A percentile compares a stretch with the other conserved stretches of the same genome.
phyloP scores from a whole-genome alignment of 2,113 vertebrate genomes.

The Anolis sagrei region DNA sequence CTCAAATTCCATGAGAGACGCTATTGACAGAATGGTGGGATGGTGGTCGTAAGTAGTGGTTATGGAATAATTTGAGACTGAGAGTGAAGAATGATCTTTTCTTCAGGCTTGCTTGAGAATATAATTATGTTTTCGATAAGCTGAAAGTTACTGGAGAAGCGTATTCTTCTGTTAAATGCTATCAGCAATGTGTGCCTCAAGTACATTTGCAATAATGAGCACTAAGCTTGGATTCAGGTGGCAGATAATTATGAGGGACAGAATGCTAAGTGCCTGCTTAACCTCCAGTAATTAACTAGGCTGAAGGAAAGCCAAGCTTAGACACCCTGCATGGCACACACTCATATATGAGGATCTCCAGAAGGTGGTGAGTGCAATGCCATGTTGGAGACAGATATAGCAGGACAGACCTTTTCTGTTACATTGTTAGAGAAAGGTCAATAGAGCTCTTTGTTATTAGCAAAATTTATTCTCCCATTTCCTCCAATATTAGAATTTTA shows the following conservation, averaged over 20 bases:
- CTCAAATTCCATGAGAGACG: background rate
- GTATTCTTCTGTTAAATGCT: constrained; percentile 5
- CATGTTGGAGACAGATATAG: background rate
- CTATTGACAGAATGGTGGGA: background rate
- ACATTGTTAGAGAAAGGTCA: background rate
- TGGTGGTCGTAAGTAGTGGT: background rate
- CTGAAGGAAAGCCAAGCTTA: background rate
- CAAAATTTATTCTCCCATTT: background rate
- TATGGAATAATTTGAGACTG: background rate
- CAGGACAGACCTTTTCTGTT: background rate
- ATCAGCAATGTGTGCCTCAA: constrained; percentile 5
- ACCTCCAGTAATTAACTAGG: background rate
- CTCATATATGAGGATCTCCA: background rate
- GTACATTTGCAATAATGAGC: constrained; percentile 3
- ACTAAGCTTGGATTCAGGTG: background rate
- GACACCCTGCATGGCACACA: background rate
- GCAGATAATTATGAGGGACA: background rate
- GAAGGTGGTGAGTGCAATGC: constrained; percentile 5
- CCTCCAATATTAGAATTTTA: background rate
- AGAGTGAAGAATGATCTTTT: background rate
- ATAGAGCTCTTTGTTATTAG: background rate
- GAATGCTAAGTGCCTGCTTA: constrained; percentile 1
- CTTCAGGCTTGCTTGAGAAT: background rate
- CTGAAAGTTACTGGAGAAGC: background rate
- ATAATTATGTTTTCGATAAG: background rate